These are phyloP conservation scores for Oxyruncus cristatus DNA, from an alignment of 2,113 vertebrate genomes.

Conservation along the genomic window DNA sequence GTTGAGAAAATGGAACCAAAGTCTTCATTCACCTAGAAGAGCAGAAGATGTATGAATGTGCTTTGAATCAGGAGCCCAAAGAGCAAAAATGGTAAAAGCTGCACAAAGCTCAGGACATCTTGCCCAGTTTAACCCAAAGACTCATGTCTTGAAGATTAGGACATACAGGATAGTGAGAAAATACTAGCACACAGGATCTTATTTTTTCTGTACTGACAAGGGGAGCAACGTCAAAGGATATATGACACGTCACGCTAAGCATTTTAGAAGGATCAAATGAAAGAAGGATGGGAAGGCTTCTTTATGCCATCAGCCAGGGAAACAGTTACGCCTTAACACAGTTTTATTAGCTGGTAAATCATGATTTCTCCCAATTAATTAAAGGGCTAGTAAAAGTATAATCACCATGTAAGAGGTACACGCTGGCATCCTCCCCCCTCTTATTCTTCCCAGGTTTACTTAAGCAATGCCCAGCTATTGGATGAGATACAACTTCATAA, in stretches of 20 bases:
- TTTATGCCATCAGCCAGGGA: neutral
- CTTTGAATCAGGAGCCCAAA: neutral
- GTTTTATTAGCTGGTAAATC: neutral
- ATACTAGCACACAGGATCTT: neutral
- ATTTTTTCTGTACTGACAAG: neutral
- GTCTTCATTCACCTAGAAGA: slow-evolving; percentile 89
- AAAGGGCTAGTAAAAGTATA: neutral
- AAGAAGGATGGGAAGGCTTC: neutral
- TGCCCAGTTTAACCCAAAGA: neutral
- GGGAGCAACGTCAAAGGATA: neutral
- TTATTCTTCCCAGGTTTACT: neutral
- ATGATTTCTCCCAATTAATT: neutral
- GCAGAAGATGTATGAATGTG: neutral
- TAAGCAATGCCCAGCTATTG: neutral
- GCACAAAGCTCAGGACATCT: accelerated
- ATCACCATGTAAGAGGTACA: neutral
- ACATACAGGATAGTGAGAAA: neutral
- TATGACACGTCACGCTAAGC: neutral
- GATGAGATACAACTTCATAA: neutral
- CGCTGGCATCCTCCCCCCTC: neutral
- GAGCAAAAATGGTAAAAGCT: neutral
- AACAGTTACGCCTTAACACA: neutral
- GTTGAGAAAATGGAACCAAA: slow-evolving; percentile 95
- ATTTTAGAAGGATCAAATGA: neutral
- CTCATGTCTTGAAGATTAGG: neutral